These are phyloP conservation scores for Tetrao urogallus DNA, from an alignment of 2,113 vertebrate species.

Conservation along the genomic window DNA sequence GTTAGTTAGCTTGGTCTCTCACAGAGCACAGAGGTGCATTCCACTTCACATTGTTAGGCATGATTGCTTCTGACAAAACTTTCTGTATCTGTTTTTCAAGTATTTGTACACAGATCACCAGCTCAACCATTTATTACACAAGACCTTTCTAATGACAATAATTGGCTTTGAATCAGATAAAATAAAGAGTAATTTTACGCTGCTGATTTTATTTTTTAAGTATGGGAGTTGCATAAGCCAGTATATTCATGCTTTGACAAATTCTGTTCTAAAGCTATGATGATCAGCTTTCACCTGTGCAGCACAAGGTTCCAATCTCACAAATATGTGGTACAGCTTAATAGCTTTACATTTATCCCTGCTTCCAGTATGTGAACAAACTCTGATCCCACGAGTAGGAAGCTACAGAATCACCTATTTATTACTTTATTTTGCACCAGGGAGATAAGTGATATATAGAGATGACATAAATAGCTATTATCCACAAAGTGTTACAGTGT, in stretches of 20 bases:
- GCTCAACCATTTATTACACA: not conserved
- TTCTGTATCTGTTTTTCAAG: conserved; percentile 2
- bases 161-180: not conserved
- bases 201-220: not conserved
- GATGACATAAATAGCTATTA: not conserved
- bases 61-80: not conserved
- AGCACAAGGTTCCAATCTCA: not conserved
- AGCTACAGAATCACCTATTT: not conserved
- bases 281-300: not conserved
- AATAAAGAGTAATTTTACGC: not conserved
- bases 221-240: not conserved
- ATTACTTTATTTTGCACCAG: not conserved
- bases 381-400: not conserved
- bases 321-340: not conserved
- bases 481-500: not conserved
- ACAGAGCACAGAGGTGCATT: not conserved
- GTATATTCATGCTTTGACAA: not conserved
- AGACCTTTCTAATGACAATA: not conserved
- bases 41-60: fast-evolving
- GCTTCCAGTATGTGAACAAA: not conserved
- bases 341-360: not conserved
- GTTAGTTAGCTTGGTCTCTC: not conserved
- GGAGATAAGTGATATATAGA: not conserved
- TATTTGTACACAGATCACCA: not conserved
- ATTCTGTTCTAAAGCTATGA: fast-evolving